phyloP scores from a whole-genome alignment of 1,140 invertebrate genomes.

The Agrypnia vestita region DNA sequence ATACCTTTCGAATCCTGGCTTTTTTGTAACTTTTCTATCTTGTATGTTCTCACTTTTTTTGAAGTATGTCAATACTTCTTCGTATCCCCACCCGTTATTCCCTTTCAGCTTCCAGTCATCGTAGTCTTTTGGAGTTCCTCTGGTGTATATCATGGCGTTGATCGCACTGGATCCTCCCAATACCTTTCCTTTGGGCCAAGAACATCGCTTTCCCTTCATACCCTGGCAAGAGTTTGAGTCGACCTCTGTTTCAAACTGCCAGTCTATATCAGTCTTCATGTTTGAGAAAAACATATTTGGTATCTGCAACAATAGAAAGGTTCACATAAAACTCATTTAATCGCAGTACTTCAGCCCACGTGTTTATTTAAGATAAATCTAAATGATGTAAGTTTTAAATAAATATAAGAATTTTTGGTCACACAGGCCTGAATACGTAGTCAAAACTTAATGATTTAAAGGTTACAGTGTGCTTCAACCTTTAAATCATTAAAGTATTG shows the following conservation, averaged over 20 bases:
- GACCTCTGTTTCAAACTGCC: slow-evolving; percentile 73
- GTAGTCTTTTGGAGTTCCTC: slow-evolving; percentile 79
- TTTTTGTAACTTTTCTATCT: slow-evolving; percentile 76
- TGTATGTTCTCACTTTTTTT: slow-evolving; percentile 74
- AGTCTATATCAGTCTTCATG: slow-evolving; percentile 67
- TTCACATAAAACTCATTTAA: too few species aligned
- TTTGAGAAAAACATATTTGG: slow-evolving; percentile 6
- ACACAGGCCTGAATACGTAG: too few species aligned
- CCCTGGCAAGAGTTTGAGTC: slow-evolving; percentile 67
- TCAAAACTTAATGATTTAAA: too few species aligned
- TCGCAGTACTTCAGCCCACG: too few species aligned
- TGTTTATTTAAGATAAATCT: too few species aligned
- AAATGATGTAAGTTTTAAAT: too few species aligned
- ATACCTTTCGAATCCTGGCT: slow-evolving; percentile 68
- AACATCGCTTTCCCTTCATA: slow-evolving; percentile 65
- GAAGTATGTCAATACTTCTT: slow-evolving; percentile 69
- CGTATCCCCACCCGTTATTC: slow-evolving; percentile 69
- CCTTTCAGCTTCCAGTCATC: slow-evolving; percentile 75
- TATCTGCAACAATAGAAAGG: slow-evolving; percentile 20
- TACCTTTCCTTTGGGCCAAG: slow-evolving; percentile 74
- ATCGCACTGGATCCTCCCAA: slow-evolving; percentile 78
- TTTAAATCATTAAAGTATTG: too few species aligned
- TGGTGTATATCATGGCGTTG: slow-evolving; percentile 80
- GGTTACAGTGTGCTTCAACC: too few species aligned
- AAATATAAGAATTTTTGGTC: too few species aligned